These are phyloP conservation scores for Zeugodacus cucurbitae DNA, from an alignment of 1,140 invertebrate genomes.

Conservation along the genomic window DNA sequence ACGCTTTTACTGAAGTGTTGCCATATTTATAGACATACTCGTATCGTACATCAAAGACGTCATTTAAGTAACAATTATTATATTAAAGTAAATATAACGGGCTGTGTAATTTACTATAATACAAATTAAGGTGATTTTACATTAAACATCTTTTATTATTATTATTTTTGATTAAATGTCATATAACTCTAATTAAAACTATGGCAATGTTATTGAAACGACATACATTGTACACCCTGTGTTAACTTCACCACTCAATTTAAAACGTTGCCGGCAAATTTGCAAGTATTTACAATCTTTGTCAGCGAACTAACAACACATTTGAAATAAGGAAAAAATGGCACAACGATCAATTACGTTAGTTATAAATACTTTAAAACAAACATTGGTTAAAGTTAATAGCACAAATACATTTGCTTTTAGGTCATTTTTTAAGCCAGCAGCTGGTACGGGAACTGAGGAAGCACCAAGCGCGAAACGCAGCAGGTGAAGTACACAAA, in stretches of 20 bases:
- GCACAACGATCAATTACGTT: conserved; percentile 33
- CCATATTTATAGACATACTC: neutral
- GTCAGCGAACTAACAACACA: neutral
- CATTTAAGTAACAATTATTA: too few relatives aligned
- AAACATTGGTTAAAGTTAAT: neutral
- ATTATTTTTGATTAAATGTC: neutral
- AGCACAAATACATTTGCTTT: neutral
- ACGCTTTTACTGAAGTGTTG: neutral
- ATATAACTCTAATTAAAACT: too few relatives aligned
- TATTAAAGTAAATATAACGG: too few relatives aligned
- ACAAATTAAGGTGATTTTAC: too few relatives aligned
- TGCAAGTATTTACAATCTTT: neutral
- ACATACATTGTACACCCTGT: neutral
- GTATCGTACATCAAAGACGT: neutral
- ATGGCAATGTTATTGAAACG: neutral
- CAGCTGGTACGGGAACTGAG: neutral
- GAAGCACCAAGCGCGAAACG: neutral
- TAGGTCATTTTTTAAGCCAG: conserved; percentile 28
- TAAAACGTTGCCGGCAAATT: neutral
- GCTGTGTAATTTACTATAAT: too few relatives aligned
- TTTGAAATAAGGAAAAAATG: neutral
- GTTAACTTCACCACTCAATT: neutral
- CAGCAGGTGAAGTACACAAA: neutral
- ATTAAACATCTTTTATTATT: too few relatives aligned
- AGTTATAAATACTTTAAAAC: neutral